These are phyloP conservation scores for Leptothorax acervorum DNA, from an alignment of 2,888 invertebrate genomes.

Conservation along the genomic window DNA sequence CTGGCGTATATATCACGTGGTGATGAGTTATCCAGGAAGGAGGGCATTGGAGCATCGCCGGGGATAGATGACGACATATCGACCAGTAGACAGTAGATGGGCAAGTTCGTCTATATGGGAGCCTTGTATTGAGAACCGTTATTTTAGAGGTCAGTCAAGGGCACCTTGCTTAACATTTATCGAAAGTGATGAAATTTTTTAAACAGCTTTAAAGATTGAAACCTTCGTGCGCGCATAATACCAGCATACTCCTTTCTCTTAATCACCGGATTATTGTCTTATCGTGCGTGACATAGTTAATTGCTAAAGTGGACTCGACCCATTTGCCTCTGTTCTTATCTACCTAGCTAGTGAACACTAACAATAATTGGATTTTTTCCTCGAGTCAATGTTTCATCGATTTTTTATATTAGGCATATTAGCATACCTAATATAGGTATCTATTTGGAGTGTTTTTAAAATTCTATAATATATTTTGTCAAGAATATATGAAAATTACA, in stretches of 20 bases:
- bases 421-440: background rate
- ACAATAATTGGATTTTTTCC: too few relatives aligned
- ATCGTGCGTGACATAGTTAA: slow-evolving; percentile 17
- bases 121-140: slow-evolving; percentile 74
- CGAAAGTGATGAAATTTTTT: slow-evolving; percentile 57
- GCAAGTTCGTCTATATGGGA: slow-evolving; percentile 44
- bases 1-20: slow-evolving; percentile 55
- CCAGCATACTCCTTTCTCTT: background rate
- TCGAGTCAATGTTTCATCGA: too few relatives aligned
- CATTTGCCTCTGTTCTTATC: background rate
- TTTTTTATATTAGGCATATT: background rate
- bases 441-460: background rate
- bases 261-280: background rate
- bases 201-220: slow-evolving; percentile 52
- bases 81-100: slow-evolving; percentile 66
- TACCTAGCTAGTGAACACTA: background rate
- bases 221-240: slow-evolving; percentile 10
- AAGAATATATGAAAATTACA: background rate
- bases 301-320: slow-evolving; percentile 49
- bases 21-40: slow-evolving; percentile 56
- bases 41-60: slow-evolving; percentile 43
- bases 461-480: background rate
- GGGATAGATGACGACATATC: slow-evolving; percentile 75
- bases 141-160: slow-evolving; percentile 80
- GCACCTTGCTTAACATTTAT: slow-evolving; percentile 80